Percentiles rank a stretch among this genome's conserved stretches.
These are phyloP conservation scores for Oncorhynchus nerka DNA, from an alignment of 2,113 vertebrate genomes.

Conservation along the genomic window DNA sequence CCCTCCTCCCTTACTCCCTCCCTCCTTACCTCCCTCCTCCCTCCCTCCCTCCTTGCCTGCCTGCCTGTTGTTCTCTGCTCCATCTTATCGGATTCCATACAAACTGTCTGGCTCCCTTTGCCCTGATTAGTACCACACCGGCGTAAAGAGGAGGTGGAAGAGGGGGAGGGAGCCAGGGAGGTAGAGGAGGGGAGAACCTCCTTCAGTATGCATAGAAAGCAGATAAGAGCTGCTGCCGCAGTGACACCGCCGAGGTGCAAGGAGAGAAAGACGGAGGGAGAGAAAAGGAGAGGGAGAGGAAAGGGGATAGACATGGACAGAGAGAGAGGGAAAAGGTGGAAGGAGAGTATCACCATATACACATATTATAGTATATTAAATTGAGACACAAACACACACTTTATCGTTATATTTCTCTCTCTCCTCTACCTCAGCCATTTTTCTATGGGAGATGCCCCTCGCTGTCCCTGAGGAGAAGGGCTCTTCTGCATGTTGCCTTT, in stretches of 20 bases:
- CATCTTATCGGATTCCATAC: conserved; percentile 58
- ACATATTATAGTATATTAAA: neutral
- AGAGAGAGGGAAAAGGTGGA: neutral
- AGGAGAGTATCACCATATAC: neutral
- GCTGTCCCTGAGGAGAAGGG: conserved; percentile 3
- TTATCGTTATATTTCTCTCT: neutral
- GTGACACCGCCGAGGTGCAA: conserved; percentile 10
- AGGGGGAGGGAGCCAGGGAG: neutral
- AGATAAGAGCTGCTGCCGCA: conserved; percentile 20
- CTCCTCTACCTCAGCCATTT: neutral
- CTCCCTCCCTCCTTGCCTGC: neutral
- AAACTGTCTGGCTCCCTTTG: conserved; percentile 48
- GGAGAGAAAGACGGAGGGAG: neutral
- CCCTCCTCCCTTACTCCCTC: neutral
- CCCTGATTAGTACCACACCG: conserved; percentile 46
- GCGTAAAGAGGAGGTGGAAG: conserved; percentile 19
- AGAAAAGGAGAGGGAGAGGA: neutral
- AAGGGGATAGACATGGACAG: neutral
- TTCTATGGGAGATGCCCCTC: too few species aligned
- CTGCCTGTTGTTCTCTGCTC: conserved; percentile 13
- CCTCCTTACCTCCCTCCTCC: neutral
- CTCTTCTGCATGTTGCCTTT: neutral
- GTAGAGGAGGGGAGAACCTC: conserved; percentile 12
- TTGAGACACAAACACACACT: neutral
- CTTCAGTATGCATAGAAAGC: conserved; percentile 14